A percentile compares a stretch with the other conserved stretches of the same genome.
Evolutionary conservation across 1,140 invertebrate species (phyloP).

Genomic region (Neodiprion fabricii): DNA sequence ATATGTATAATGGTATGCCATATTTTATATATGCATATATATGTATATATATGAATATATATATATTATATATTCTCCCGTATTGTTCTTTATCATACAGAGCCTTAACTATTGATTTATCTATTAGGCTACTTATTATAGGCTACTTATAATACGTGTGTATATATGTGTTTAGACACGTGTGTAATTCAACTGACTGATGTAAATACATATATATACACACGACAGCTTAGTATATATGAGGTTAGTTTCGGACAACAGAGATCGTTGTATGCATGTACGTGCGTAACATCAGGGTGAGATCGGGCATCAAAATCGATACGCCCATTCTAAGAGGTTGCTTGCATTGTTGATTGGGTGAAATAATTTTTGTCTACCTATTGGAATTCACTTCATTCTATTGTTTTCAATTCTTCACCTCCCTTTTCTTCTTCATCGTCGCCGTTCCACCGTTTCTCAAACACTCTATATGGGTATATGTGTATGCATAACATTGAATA

Average conservation of each 20-base stretch:
- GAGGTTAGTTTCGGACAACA: slow-evolving; percentile 47
- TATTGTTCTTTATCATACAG: slow-evolving; percentile 27
- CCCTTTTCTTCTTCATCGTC: no score
- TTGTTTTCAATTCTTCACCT: background rate
- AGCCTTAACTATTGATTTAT: slow-evolving; percentile 39
- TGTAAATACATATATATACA: slow-evolving; percentile 7
- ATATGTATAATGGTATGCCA: background rate
- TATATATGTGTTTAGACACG: slow-evolving; percentile 17
- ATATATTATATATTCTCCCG: slow-evolving; percentile 17
- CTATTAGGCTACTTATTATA: slow-evolving; percentile 11
- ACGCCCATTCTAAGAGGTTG: background rate
- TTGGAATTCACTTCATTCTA: background rate
- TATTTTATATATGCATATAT: background rate
- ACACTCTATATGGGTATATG: no score
- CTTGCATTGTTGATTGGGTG: background rate
- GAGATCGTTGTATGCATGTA: slow-evolving; percentile 49
- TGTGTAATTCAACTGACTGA: slow-evolving; percentile 20
- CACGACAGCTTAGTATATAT: slow-evolving; percentile 37
- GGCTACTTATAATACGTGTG: background rate
- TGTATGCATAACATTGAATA: no score
- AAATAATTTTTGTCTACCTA: background rate
- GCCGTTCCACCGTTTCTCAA: no score
- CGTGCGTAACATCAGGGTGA: background rate
- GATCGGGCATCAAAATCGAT: background rate
- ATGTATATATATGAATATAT: slow-evolving; percentile 11